These are phyloP conservation scores for Reticulitermes speratus DNA, from an alignment of 1,140 invertebrate genomes.

Conservation along the genomic window DNA sequence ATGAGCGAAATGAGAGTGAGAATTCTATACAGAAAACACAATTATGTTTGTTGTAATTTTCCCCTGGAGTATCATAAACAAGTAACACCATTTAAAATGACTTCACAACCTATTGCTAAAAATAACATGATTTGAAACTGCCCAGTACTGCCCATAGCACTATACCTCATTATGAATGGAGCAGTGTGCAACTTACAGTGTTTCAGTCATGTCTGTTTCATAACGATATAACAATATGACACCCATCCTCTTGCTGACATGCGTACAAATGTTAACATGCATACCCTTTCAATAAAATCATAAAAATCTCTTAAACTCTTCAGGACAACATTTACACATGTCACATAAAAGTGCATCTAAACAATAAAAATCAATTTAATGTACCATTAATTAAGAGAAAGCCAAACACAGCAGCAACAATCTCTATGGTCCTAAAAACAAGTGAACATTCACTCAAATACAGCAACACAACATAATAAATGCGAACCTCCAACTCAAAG, in stretches of 20 bases:
- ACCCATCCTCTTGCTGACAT: background rate
- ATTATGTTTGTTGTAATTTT: too few relatives aligned
- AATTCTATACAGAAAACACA: too few relatives aligned
- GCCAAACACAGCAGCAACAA: background rate
- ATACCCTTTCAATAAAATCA: background rate
- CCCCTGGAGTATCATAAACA: too few relatives aligned
- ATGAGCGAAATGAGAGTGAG: too few relatives aligned
- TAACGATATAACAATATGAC: background rate
- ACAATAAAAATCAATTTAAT: background rate
- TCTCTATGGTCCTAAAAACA: background rate
- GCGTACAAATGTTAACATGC: background rate
- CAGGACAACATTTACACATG: background rate
- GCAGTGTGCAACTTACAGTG: background rate
- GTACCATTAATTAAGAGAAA: background rate
- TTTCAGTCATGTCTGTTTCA: background rate
- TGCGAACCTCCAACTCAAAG: slow-evolving; percentile 4
- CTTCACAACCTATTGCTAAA: background rate
- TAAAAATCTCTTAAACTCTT: background rate
- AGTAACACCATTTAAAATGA: too few relatives aligned
- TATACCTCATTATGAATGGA: background rate
- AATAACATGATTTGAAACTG: background rate
- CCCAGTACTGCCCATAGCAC: background rate
- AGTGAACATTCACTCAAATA: background rate
- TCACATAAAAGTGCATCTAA: background rate
- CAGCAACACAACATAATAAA: background rate